These are phyloP conservation scores for Acanthisitta chloris DNA, from an alignment of 2,113 vertebrate genomes.

Conservation along the genomic window DNA sequence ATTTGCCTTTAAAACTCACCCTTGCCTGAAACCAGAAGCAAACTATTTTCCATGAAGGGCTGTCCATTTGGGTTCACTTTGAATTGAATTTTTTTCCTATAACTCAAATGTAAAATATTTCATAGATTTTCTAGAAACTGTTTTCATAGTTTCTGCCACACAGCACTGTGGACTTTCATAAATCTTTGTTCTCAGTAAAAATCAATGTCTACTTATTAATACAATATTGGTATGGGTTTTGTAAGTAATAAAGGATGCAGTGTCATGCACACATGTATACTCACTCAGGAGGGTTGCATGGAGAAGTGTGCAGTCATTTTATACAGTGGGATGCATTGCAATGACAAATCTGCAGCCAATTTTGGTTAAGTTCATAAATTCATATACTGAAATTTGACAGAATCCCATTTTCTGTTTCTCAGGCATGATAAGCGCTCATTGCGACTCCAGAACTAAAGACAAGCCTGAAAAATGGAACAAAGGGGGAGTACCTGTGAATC, in stretches of 20 bases:
- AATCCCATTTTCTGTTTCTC: constrained; percentile 31
- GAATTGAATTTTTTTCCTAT: neutral
- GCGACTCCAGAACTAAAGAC: neutral
- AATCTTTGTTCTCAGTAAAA: constrained; percentile 51
- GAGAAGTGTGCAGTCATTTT: neutral
- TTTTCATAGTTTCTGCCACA: neutral
- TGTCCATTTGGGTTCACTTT: neutral
- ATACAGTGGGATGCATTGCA: neutral
- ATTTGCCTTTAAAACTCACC: neutral
- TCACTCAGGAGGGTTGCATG: neutral
- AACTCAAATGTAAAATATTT: neutral
- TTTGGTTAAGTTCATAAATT: constrained; percentile 25
- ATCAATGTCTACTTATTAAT: constrained; percentile 57
- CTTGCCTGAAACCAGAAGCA: neutral
- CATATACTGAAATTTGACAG: constrained; percentile 21
- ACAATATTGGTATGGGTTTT: constrained; percentile 19
- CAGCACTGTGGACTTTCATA: neutral
- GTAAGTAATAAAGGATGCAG: neutral
- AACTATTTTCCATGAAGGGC: neutral
- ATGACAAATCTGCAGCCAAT: neutral
- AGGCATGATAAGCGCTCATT: neutral
- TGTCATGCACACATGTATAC: neutral
- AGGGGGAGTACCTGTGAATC: neutral
- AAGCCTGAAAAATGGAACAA: neutral
- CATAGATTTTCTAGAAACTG: constrained; percentile 6